A percentile compares a stretch with the other conserved stretches of the same genome.
These are phyloP conservation scores for Liparis tanakae DNA, from an alignment of 2,797 vertebrate species.

Conservation along the genomic window DNA sequence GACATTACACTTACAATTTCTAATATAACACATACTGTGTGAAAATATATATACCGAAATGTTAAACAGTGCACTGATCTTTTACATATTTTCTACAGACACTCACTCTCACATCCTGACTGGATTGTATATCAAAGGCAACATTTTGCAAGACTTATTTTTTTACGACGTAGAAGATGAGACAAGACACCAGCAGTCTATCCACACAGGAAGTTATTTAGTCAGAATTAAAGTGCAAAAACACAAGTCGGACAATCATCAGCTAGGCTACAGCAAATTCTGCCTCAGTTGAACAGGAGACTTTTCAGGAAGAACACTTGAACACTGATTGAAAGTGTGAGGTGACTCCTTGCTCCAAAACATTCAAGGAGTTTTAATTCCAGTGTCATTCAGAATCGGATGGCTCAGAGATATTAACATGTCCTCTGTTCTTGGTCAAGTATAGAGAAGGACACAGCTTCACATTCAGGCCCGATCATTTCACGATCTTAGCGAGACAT, in stretches of 20 bases:
- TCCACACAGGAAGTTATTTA: conserved; percentile 64
- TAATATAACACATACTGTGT: conserved; percentile 49
- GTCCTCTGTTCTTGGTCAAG: conserved; percentile 58
- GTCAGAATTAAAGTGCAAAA: conserved; percentile 77
- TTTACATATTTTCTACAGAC: conserved; percentile 37
- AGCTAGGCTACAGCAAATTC: conserved; percentile 76
- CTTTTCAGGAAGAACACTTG: conserved; percentile 75
- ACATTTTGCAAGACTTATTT: conserved; percentile 48
- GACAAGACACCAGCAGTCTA: conserved; percentile 56
- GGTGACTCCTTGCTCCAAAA: conserved; percentile 60
- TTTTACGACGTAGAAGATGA: conserved; percentile 46
- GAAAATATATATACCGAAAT: conserved; percentile 44
- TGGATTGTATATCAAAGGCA: conserved; percentile 42
- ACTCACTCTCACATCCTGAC: conserved; percentile 32
- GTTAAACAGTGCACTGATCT: conserved; percentile 47
- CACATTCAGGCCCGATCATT: conserved; percentile 65
- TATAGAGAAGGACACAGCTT: conserved; percentile 55
- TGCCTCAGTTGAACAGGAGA: conserved; percentile 66
- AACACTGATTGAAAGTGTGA: conserved; percentile 60
- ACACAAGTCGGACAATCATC: conserved; percentile 69
- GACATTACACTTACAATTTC: conserved; percentile 51
- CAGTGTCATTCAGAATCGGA: conserved; percentile 76
- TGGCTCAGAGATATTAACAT: conserved; percentile 73
- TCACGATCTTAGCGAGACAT: conserved; percentile 90
- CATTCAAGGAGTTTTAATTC: conserved; percentile 74